Conservation (phyloP, 2,797 vertebrate species). For the Tadarida brasiliensis region DNA sequence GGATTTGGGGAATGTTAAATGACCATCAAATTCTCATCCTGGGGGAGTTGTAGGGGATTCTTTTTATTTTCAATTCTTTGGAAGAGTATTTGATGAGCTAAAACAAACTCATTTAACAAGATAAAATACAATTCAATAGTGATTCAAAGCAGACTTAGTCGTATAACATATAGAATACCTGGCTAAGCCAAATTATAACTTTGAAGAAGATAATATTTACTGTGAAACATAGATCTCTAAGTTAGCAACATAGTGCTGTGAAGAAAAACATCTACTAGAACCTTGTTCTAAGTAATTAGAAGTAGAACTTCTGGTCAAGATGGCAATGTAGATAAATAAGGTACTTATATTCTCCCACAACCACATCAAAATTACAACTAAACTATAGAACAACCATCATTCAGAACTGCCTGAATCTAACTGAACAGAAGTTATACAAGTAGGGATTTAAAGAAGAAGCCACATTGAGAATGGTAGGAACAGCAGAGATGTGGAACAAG, state of each 20-base stretch:
- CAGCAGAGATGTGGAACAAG: not conserved
- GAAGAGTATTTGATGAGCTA: constrained; percentile 39
- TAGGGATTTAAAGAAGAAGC: not conserved
- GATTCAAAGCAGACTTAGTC: constrained; percentile 1
- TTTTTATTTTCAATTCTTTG: constrained; percentile 32
- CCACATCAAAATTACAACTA: not conserved
- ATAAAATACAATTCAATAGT: constrained; percentile 44
- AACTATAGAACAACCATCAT: not conserved
- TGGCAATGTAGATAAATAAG: not conserved
- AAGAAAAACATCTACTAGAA: not conserved
- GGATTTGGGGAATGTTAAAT: constrained; percentile 27
- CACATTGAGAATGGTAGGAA: not conserved
- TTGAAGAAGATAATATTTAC: not conserved
- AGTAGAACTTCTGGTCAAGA: not conserved
- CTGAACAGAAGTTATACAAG: not conserved
- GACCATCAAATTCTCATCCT: constrained; percentile 28
- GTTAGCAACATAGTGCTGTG: not conserved
- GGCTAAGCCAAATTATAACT: not conserved
- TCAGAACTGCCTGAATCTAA: not conserved
- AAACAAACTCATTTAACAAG: constrained; percentile 60
- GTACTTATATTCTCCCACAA: not conserved
- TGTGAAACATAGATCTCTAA: not conserved
- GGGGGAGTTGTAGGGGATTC: not conserved
- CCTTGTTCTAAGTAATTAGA: constrained; percentile 30
- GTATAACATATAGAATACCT: not conserved